Base-by-base conservation (phyloP, 2,888 invertebrate species). In the Incurvaria masculella region DNA sequence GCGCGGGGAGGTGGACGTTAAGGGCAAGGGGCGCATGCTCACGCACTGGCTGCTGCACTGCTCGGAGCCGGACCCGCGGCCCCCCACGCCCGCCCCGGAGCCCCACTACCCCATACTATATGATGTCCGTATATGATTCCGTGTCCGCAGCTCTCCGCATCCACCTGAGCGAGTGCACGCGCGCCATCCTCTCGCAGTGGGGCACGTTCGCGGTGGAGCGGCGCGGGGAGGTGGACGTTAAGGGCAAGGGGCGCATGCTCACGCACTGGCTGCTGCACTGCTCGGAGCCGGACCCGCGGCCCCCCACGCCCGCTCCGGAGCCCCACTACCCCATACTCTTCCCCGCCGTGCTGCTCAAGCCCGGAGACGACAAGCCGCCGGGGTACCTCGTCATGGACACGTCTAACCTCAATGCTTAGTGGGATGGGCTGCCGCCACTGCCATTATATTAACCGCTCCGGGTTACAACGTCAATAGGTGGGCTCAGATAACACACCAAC, bases 1-100 rank as follows among this genome's bases (percentile, higher is more conserved):
- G 2, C 81, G 96, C 11, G 96, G 96, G 0, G 91, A 93, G 56
- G 93, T 96, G 1, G 93, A 94, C 61, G 81, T 96, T 47, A 95
- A 93, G 64, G 93, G 93, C 0, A 90, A 93, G 58, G 93, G 93
- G 0, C 80, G 84, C 21, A 86, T 92, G 61, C 85, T 86, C 10
- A 90, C 93, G 0, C 89, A 88, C 64, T 94, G 93, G 93, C 73
- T 94, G 33, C 72, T 86, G 21, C 87, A 87, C 47, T 89, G 90
- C 64, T 84, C 87, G 0, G 90, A 91, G 61, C 85, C 85, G 0
- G 88, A 84, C 61, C 80, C 84, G 1, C 73, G 85, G 3, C 60
- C 70, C 11, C 62, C 66, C 1, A 49, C 53, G 5, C 51, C 56
- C 17, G 48, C 44, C 11, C 21, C 53, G 0, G 69, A 75, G 0